Base-by-base conservation (phyloP, 2,888 invertebrate genomes). In the Cephus runcator region DNA sequence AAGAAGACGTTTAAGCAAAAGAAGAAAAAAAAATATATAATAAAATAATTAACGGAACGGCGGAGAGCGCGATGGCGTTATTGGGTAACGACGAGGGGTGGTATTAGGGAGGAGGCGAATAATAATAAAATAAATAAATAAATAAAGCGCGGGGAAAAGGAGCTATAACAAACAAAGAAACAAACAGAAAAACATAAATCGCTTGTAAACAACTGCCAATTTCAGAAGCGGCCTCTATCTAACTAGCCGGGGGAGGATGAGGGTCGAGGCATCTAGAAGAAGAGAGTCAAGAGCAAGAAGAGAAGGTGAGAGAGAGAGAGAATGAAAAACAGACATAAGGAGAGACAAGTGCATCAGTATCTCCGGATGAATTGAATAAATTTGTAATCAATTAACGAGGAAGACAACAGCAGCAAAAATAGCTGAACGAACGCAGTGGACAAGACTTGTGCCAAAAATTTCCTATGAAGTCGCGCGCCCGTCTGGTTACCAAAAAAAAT, bases 171-270 rank as follows among this genome's bases (percentile, higher is more conserved):
- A 71, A 82, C 79, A 80, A 81, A 73, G 75, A 78, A 81, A 82
- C 80, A 81, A 83, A 83, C 80, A 81, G 81, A 81, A 83, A 82
- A 83, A 82, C 75, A 84, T 71, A 71, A 71, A 71, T 83, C 80
- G 85, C 83, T 85, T 86, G 83, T 81, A 83, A 87, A 86, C 86
- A 87, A 89, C 89, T 90, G 89, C 88, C 90, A 90, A 88, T 88
- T 84, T 86, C 85, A 85, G 81, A 83, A 83, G 83, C 84, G 85
- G 83, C 83, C 85, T 84, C 84, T 80, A 79, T 79, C 76, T 75
- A 79, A 83, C 77, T 73, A 77, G 71, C 77, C 73, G 56, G 30
- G 23, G 68, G 34, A 69, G 68, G 71, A 71, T 71, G 31, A 33
- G 33, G 71, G 30, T 33, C 0, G 69, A 30, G 75, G 75, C 35